phyloP scores from a whole-genome alignment of 2,113 vertebrate genomes.

The Psilopogon haemacephalus region DNA sequence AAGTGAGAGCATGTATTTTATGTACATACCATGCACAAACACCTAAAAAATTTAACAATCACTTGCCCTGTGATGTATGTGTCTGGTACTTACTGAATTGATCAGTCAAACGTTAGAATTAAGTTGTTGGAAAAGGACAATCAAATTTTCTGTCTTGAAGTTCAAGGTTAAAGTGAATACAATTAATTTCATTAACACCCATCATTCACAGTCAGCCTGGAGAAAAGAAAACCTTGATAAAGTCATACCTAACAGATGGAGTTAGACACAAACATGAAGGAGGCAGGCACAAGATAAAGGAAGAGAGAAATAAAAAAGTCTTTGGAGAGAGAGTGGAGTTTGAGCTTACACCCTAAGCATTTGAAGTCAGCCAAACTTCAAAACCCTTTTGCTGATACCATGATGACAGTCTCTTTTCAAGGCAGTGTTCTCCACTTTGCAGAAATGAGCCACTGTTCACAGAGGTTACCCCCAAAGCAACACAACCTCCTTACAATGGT shows the following conservation, averaged over 20 bases:
- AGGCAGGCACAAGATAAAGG: neutral
- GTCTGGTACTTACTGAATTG: neutral
- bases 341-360: neutral
- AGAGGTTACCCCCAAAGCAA: neutral
- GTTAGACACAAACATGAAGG: neutral
- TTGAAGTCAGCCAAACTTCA: neutral
- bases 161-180: neutral
- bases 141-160: neutral
- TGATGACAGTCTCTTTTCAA: rapidly evolving
- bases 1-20: neutral
- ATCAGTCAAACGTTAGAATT: neutral
- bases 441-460: neutral
- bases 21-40: neutral
- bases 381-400: neutral
- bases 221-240: neutral
- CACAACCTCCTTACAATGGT: neutral
- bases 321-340: neutral
- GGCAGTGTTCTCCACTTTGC: rapidly evolving
- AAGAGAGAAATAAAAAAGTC: no score
- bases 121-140: neutral
- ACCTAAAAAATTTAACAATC: neutral
- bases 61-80: neutral
- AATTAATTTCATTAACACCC: neutral
- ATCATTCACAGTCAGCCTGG: neutral
- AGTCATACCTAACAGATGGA: neutral